Evolutionary conservation across 2,888 invertebrate species (phyloP), one percentile per base, ranked within the genome.

Genomic region (Isotomurus palustris): DNA sequence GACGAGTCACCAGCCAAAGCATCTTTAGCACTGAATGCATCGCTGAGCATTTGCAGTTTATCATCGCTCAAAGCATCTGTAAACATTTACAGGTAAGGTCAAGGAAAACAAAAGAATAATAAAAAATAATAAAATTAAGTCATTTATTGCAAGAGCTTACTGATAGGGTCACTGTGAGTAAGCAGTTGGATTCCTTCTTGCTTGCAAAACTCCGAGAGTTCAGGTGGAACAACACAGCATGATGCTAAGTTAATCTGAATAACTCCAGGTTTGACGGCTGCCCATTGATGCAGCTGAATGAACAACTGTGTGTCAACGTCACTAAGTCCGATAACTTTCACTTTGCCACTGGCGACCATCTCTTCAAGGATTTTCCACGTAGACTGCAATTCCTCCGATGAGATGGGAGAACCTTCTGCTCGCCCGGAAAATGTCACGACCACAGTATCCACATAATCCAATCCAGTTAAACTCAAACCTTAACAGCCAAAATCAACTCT

Each of bases 191-290:
- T 87, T 72, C 91, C 90, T 72, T 94, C 85, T 66, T 88, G 85
- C 71, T 88, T 87, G 62, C 96, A 92, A 78, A 91, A 97, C 65
- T 85, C 83, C 75, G 91, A 87, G 66, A 97, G 80, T 2, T 88
- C 84, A 1, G 91, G 88, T 22, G 96, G 95, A 53, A 97, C 94
- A 2, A 93, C 89, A 78, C 95, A 95, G 74, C 95, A 95, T 14
- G 88, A 86, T 1, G 89, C 85, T 54, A 95, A 79, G 78, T 92
- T 95, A 59, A 96, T 91, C 79, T 96, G 95, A 54, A 93, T 87
- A 56, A 92, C 91, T 62, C 83, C 81, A 2, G 95, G 95, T 72
- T 88, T 87, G 12, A 91, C 81, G 72, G 80, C 79, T 0, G 90
- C 86, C 82, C 84, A 85, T 44, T 83, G 81, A 76, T 89, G 85